Evolutionary conservation across 1,140 invertebrate species (phyloP).

Genomic region (Kradibia gibbosae): DNA sequence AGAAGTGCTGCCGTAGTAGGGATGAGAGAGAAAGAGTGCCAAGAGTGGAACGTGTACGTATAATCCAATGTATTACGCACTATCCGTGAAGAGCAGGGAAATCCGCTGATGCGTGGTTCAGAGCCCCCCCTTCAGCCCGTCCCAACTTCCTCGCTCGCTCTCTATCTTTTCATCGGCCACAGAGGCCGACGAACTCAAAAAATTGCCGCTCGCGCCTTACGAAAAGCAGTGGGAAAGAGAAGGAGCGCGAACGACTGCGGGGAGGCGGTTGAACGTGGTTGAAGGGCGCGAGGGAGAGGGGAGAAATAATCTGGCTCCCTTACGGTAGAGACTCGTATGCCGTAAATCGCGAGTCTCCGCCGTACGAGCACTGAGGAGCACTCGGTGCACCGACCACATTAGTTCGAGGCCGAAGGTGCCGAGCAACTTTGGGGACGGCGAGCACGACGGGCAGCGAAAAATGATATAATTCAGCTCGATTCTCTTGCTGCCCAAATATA

Average conservation of each 20-base stretch:
- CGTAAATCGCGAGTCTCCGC: too few species aligned
- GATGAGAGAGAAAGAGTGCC: conserved; percentile 26
- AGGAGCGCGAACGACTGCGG: background rate
- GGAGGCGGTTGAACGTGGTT: too few species aligned
- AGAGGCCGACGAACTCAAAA: conserved; percentile 57
- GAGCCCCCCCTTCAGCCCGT: background rate
- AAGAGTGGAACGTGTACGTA: conserved; percentile 33
- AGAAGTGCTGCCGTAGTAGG: conserved; percentile 40
- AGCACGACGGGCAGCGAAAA: background rate
- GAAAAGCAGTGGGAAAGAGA: conserved; percentile 31
- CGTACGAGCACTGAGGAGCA: too few species aligned
- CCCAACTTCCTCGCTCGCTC: background rate
- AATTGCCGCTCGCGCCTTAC: conserved; percentile 35
- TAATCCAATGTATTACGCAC: conserved; percentile 10
- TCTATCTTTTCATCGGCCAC: conserved; percentile 38
- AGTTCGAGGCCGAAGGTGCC: too few species aligned
- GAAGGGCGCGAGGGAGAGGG: too few species aligned
- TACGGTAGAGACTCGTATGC: too few species aligned
- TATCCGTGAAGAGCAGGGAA: background rate
- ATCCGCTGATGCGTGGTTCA: background rate
- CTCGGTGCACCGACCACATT: too few species aligned
- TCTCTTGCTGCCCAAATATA: too few species aligned
- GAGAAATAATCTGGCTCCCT: too few species aligned
- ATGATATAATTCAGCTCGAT: background rate
- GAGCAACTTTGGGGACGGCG: background rate